Base-by-base conservation (phyloP, 2,113 vertebrate species). In the Holacanthus passer region DNA sequence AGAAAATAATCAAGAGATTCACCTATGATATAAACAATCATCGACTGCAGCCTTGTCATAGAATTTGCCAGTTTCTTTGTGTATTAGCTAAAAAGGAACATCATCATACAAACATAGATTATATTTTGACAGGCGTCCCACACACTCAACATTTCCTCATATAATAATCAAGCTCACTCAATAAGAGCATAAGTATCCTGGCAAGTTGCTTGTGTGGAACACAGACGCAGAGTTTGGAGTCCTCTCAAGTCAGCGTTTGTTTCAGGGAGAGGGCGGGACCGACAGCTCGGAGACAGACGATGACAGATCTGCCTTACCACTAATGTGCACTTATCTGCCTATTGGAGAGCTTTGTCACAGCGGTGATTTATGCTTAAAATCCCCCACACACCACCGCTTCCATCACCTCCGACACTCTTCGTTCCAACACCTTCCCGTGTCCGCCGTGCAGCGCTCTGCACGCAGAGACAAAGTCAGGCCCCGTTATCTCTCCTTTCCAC, bases 241-340 rank as follows among this genome's bases (percentile, higher is more conserved):
- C 56, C 12, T 79, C 77, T 86, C 75, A 86, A 82, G 80, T 85
- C 81, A 24, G 89, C 24, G 43, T 71, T 78, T 74, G 74, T 86
- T 84, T 74, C 22, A 29, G 29, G 31, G 65, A 58, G 64, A 72
- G 75, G 79, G 70, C 10, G 68, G 86, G 62, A 87, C 72, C 41
- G 66, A 74, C 71, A 55, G 77, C 84, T 70, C n/a, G 0, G 52
- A 83, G 85, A 63, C 88, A 87, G 82, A 81, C 58, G 86, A 91
- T 92, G 93, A 94, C 93, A 92, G 89, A 94, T 92, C 91, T 82
- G 87, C 89, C 80, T 89, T 47, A 70, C 86, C 59, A 81, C 87
- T 94, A 94, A 94, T 92, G 89, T 91, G 93, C 91, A 94, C 93
- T 94, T 94, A 94, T 94, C 93, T 92, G 91, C 87, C 88, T 91